Conservation (phyloP, 2,113 vertebrate species). For the Sapajus apella region DNA sequence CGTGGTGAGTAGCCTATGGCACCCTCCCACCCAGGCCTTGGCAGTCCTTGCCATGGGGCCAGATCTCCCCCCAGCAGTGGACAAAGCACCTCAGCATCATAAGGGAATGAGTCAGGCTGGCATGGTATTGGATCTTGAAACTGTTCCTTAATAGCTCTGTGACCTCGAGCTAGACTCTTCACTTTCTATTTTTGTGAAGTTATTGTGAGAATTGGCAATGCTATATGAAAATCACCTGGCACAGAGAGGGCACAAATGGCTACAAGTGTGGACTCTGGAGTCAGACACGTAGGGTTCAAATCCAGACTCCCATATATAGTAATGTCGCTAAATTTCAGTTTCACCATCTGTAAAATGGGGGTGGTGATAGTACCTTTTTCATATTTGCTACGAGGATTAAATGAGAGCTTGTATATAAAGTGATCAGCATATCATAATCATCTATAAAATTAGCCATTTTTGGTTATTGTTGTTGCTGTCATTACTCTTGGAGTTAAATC, state of each 20-base stretch:
- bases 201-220: neutral
- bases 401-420: neutral
- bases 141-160: neutral
- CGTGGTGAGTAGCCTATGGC: constrained; percentile 85
- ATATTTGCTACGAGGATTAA: neutral
- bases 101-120: neutral
- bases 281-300: neutral
- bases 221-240: neutral
- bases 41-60: too few relatives aligned
- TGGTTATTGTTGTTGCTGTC: neutral
- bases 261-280: neutral
- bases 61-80: neutral
- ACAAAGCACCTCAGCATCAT: neutral
- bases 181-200: neutral
- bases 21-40: accelerated
- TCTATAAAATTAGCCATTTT: neutral
- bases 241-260: too few relatives aligned
- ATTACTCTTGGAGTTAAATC: neutral
- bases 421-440: neutral
- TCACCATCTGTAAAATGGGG: neutral
- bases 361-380: neutral
- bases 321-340: neutral
- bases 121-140: neutral
- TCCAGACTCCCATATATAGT: neutral
- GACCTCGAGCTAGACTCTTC: neutral